Conservation (phyloP, 2,797 vertebrate species). For the Champsocephalus esox region DNA sequence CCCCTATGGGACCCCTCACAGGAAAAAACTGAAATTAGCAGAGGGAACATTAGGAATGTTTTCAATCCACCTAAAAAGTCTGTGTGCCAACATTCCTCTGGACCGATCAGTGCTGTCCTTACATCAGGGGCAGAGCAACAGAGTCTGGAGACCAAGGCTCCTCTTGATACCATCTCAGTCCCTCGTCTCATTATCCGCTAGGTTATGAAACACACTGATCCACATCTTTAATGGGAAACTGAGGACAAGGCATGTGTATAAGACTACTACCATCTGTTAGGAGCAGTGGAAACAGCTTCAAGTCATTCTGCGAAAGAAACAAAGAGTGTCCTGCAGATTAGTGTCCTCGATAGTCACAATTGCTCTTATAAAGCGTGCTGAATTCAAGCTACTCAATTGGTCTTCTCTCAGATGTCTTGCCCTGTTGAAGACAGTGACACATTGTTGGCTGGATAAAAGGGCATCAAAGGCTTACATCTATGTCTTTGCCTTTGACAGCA, state of each 20-base stretch:
- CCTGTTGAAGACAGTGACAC: conserved; percentile 17
- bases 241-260: conserved; percentile 39
- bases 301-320: conserved; percentile 29
- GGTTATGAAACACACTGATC: conserved; percentile 65
- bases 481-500: conserved; percentile 31
- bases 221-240: conserved; percentile 52
- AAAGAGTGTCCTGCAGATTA: conserved; percentile 35
- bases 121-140: conserved; percentile 33
- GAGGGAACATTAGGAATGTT: conserved; percentile 65
- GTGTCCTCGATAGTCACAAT: conserved; percentile 19
- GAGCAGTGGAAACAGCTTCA: conserved; percentile 32
- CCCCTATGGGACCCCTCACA: conserved; percentile 63
- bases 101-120: conserved; percentile 27
- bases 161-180: conserved; percentile 61
- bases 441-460: conserved; percentile 33
- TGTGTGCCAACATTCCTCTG: conserved; percentile 51
- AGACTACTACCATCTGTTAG: conserved; percentile 58
- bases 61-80: conserved; percentile 54
- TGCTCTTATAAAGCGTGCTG: background rate
- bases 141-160: conserved; percentile 43
- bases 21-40: conserved; percentile 72
- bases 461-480: conserved; percentile 29
- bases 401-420: conserved; percentile 12
- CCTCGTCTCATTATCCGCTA: conserved; percentile 62
- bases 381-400: conserved; percentile 22